These are phyloP conservation scores for Geopemphigus sp. DNA, from an alignment of 1,140 invertebrate genomes.

Conservation along the genomic window DNA sequence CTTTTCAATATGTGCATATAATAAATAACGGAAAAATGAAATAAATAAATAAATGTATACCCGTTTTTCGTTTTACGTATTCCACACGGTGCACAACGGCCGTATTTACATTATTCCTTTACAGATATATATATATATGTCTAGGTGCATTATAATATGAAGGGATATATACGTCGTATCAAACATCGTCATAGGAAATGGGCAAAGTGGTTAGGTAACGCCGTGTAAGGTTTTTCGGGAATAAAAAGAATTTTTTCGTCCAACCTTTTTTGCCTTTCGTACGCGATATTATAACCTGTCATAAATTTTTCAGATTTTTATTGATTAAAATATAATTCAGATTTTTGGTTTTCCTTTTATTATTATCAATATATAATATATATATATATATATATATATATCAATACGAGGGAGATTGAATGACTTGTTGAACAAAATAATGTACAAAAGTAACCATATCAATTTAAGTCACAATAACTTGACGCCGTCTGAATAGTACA, in stretches of 20 bases:
- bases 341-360: too few species aligned
- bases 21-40: slow-evolving; percentile 9
- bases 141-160: slow-evolving; percentile 9
- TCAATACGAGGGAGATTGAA: too few species aligned
- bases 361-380: too few species aligned
- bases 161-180: background rate
- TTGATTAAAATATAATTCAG: too few species aligned
- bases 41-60: slow-evolving; percentile 4
- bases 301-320: background rate
- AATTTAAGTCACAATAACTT: too few species aligned
- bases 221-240: background rate
- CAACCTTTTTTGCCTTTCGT: background rate
- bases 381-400: too few species aligned
- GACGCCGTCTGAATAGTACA: too few species aligned
- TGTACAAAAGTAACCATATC: too few species aligned
- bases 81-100: background rate
- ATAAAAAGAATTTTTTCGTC: background rate
- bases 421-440: too few species aligned
- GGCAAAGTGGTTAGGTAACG: background rate
- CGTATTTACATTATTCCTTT: slow-evolving; percentile 15
- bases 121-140: background rate
- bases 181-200: background rate
- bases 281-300: background rate
- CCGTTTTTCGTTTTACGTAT: background rate
- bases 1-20: background rate